A percentile compares a stretch with the other conserved stretches of the same genome.
Conservation (phyloP, 2,113 vertebrate species). For the Litocranius walleri region DNA sequence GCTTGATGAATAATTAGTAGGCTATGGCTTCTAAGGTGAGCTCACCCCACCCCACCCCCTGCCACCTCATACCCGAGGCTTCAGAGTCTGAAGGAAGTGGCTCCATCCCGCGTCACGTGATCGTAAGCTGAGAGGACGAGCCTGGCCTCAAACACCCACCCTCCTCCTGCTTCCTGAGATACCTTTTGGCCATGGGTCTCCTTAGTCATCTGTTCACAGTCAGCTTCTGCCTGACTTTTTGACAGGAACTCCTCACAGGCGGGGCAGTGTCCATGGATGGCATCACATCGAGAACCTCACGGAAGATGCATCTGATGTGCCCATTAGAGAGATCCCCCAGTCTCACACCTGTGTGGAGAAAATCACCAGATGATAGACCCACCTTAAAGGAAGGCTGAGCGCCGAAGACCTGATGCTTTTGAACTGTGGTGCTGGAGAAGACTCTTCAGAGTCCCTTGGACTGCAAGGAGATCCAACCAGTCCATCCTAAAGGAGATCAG, state of each 20-base stretch:
- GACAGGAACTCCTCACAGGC: accelerated
- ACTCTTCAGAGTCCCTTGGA: not conserved
- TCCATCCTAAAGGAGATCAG: not conserved
- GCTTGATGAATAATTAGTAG: too few species aligned
- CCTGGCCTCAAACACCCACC: not conserved
- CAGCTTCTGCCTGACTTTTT: accelerated
- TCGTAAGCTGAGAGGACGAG: accelerated
- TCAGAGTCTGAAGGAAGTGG: not conserved
- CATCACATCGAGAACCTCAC: accelerated
- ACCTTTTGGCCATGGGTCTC: accelerated
- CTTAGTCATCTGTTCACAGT: too few species aligned
- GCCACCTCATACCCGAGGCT: not conserved
- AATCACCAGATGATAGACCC: not conserved
- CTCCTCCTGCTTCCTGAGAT: not conserved
- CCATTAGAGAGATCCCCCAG: accelerated
- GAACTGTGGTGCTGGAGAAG: not conserved
- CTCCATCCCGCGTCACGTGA: accelerated
- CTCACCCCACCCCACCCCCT: not conserved
- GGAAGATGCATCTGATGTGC: accelerated
- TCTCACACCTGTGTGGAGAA: not conserved
- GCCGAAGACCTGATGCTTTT: not conserved
- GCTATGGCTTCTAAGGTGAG: not conserved
- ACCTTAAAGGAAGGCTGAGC: not conserved
- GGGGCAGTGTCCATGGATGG: accelerated
- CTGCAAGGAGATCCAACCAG: not conserved